Evolutionary conservation across 2,113 vertebrate genomes (phyloP).

Genomic region (Dromaius novaehollandiae): DNA sequence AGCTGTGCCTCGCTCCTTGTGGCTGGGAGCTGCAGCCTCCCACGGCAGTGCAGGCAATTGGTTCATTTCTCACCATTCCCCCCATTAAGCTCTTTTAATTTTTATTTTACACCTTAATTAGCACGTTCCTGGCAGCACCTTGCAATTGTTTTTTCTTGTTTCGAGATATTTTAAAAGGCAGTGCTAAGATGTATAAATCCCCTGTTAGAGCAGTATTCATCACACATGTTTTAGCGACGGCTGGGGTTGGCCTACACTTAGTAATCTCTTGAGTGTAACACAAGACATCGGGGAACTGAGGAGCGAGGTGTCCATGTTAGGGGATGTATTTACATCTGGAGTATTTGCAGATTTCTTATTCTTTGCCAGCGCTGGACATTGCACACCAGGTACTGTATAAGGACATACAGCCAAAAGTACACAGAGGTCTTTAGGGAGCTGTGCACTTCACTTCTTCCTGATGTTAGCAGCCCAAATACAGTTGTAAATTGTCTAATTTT

Average conservation of each 20-base stretch:
- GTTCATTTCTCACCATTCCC: neutral
- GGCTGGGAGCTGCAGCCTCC: neutral
- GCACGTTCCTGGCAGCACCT: slow-evolving; percentile 9
- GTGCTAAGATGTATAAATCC: neutral
- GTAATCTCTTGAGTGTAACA: neutral
- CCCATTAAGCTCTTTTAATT: neutral
- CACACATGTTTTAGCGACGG: neutral
- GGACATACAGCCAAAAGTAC: fast-evolving
- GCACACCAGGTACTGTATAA: neutral
- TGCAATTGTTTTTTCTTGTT: neutral
- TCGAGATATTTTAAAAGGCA: neutral
- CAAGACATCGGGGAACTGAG: neutral
- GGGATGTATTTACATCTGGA: neutral
- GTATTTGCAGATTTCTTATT: neutral
- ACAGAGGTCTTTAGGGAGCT: neutral
- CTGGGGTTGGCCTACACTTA: neutral
- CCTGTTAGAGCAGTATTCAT: neutral
- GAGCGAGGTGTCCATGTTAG: neutral
- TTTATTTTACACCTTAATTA: slow-evolving; percentile 3
- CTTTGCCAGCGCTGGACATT: neutral
- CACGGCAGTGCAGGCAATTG: neutral
- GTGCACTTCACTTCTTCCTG: neutral
- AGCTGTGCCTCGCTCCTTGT: neutral
- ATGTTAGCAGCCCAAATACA: neutral
- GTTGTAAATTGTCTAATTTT: neutral